These are phyloP conservation scores for Canis aureus DNA, from an alignment of 2,113 vertebrate species.

Conservation along the genomic window DNA sequence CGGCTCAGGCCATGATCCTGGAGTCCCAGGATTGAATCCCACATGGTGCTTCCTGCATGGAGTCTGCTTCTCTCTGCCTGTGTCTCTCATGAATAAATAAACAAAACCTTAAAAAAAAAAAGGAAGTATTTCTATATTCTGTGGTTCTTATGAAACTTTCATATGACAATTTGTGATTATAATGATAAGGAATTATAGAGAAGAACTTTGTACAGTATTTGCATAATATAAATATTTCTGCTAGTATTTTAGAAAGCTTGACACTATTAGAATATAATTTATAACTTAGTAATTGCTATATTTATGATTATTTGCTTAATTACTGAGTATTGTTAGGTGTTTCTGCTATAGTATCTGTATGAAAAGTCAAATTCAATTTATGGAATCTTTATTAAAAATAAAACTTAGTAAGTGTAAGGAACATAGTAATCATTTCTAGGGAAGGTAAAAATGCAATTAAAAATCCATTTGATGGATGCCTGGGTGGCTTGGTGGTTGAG, in stretches of 20 bases:
- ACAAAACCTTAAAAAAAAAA: too few relatives aligned
- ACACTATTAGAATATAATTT: background rate
- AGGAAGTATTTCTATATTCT: background rate
- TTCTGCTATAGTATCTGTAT: background rate
- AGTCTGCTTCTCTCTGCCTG: too few relatives aligned
- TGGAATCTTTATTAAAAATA: slow-evolving; percentile 38
- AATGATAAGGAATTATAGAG: background rate
- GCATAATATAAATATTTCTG: background rate
- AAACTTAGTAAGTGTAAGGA: background rate
- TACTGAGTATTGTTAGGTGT: background rate
- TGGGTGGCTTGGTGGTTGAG: too few relatives aligned
- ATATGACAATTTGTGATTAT: background rate
- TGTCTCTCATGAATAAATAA: too few relatives aligned
- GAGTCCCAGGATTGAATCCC: too few relatives aligned
- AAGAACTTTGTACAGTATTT: slow-evolving; percentile 24
- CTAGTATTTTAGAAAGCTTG: slow-evolving; percentile 34
- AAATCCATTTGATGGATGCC: background rate
- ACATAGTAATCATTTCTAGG: background rate
- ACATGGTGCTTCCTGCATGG: too few relatives aligned
- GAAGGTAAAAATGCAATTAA: slow-evolving; percentile 31
- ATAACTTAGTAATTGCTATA: slow-evolving; percentile 21
- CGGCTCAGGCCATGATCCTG: too few relatives aligned
- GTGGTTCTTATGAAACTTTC: background rate
- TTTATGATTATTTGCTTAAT: slow-evolving; percentile 1
- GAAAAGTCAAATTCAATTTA: slow-evolving; percentile 52